Conservation (phyloP, 2,797 vertebrate species). For the Tauraco hartlaubi region DNA sequence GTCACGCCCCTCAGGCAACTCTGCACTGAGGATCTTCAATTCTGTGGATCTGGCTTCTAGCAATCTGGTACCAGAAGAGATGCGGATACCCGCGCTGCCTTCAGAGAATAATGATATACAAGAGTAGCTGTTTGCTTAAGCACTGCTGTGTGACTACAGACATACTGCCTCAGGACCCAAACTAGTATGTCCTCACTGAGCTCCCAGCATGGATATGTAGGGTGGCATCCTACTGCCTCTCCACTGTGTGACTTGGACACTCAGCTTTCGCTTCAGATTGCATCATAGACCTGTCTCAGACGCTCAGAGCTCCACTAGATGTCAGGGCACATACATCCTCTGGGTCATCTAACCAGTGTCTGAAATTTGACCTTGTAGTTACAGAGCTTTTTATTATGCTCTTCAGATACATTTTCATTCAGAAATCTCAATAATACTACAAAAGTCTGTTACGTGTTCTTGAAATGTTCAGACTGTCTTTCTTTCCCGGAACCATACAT, state of each 20-base stretch:
- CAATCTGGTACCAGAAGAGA: background rate
- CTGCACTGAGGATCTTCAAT: background rate
- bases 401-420: background rate
- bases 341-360: background rate
- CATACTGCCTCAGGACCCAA: background rate
- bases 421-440: background rate
- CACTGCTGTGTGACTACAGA: rapidly evolving
- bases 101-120: background rate
- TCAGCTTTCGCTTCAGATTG: background rate
- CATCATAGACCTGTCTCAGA: background rate
- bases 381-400: background rate
- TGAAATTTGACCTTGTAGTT: background rate
- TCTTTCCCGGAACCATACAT: background rate
- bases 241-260: background rate
- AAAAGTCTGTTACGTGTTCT: background rate
- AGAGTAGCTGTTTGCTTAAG: background rate
- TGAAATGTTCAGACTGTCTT: background rate
- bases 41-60: background rate
- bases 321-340: background rate
- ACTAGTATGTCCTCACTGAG: background rate
- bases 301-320: background rate
- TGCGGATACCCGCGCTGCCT: rapidly evolving
- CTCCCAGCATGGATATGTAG: rapidly evolving
- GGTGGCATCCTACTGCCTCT: background rate
- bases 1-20: background rate